phyloP scores from a whole-genome alignment of 2,797 vertebrate species.

The Sebastes wilsoni region DNA sequence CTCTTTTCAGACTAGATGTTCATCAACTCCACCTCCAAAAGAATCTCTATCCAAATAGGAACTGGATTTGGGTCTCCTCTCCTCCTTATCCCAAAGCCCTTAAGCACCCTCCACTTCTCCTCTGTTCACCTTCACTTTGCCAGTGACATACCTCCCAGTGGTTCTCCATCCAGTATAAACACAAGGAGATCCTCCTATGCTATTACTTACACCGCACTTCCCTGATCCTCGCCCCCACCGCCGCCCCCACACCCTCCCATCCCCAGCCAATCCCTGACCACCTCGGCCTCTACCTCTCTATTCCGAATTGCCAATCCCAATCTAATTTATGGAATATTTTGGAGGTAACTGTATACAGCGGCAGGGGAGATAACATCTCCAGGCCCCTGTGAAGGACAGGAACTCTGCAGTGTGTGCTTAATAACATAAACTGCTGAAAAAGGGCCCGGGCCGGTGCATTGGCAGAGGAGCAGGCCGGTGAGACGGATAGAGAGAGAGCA shows the following conservation, averaged over 20 bases:
- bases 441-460: conserved; percentile 81
- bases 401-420: conserved; percentile 96
- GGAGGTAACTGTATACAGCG: conserved; percentile 93
- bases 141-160: conserved; percentile 77
- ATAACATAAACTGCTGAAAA: conserved; percentile 95
- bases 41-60: conserved; percentile 79
- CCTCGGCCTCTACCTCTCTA: conserved; percentile 76
- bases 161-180: conserved; percentile 80
- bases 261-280: conserved; percentile 68
- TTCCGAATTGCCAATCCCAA: conserved; percentile 86
- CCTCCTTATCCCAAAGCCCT: conserved; percentile 72
- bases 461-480: conserved; percentile 74
- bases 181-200: conserved; percentile 74
- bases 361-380: conserved; percentile 95
- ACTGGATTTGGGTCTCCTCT: conserved; percentile 72
- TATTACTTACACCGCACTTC: conserved; percentile 66
- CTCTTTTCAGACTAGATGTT: conserved; percentile 66
- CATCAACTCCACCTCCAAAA: conserved; percentile 60
- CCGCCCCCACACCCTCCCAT: conserved; percentile 38
- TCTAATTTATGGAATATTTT: conserved; percentile 96
- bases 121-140: conserved; percentile 68
- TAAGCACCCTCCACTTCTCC: conserved; percentile 68
- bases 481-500: conserved; percentile 63
- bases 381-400: conserved; percentile 96
- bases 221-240: conserved; percentile 39